Percentiles rank a stretch among this genome's conserved stretches.
Conservation (phyloP, 2,888 invertebrate species). For the Pandemis corylana region DNA sequence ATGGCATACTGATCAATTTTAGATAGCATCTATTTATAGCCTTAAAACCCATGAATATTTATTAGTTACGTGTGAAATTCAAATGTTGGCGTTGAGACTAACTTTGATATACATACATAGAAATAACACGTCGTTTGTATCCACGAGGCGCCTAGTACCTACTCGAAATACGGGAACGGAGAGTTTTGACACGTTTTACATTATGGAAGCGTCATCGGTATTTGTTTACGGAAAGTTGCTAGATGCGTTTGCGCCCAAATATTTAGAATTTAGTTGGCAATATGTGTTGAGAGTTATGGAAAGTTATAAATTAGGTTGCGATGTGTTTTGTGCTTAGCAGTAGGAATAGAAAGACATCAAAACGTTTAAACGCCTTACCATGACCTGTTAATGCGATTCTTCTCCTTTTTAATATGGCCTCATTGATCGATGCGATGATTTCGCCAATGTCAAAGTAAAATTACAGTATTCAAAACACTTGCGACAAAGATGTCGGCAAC, state of each 20-base stretch:
- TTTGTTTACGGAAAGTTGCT: slow-evolving; percentile 18
- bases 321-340: background rate
- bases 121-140: background rate
- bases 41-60: background rate
- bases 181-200: slow-evolving; percentile 19
- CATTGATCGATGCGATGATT: too few species aligned
- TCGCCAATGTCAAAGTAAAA: too few species aligned
- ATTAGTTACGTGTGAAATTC: background rate
- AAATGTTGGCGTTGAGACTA: background rate
- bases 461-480: too few species aligned
- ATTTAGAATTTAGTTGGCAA: background rate
- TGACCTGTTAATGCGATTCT: too few species aligned
- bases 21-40: background rate
- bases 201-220: background rate
- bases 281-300: background rate
- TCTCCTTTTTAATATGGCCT: too few species aligned
- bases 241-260: background rate
- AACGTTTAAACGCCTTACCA: too few species aligned
- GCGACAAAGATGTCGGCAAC: too few species aligned
- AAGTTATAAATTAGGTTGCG: background rate
- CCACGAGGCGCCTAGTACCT: background rate
- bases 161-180: background rate
- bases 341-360: background rate
- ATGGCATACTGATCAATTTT: background rate
- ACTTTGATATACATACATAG: background rate